Evolutionary conservation across 1,140 invertebrate species (phyloP), one percentile per base, ranked within the genome.

Genomic region (Augochlora pura): DNA sequence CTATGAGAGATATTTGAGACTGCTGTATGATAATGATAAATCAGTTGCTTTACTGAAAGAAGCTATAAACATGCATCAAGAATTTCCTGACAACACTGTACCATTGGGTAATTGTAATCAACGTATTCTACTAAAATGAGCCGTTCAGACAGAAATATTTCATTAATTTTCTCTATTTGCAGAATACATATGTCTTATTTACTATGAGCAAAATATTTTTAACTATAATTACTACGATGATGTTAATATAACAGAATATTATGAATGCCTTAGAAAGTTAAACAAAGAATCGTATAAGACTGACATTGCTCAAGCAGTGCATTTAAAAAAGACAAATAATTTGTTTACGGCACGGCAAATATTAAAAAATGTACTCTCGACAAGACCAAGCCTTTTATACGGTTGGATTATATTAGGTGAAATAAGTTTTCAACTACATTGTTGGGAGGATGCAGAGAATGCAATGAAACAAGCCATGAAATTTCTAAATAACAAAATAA

Each of bases 141-240:
- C n/a, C n/a, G n/a, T 46, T 1, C 27, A 23, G 38, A 6, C 10
- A 21, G 32, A 32, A 32, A 23, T 21, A 38, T n/a, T 32, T 62
- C 18, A 16, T 32, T 65, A 76, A 52, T 23, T 84, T 82, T 52
- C 90, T 76, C 78, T 90, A 39, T 42, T 86, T 83, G 66, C 69
- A 92, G 94, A 95, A 88, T 95, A 95, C 94, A 94, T 95, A 76
- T 95, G 95, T 85, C 93, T 93, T 88, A 89, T 93, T 1, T 95
- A 94, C 86, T 93, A 92, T 52, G 93, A 96, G 82, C 83, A 88
- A 42, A 89, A 84, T 59, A 88, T 94, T 46, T 86, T 93, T 27
- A 75, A 91, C 86, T 84, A 91, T 60, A 82, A 88, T 8, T 21
- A 2, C 67, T 83, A 90, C 82, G 70, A 90, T 23, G 87, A 93